Conservation (phyloP, 2,888 invertebrate genomes). For the Platynereis dumerilii region DNA sequence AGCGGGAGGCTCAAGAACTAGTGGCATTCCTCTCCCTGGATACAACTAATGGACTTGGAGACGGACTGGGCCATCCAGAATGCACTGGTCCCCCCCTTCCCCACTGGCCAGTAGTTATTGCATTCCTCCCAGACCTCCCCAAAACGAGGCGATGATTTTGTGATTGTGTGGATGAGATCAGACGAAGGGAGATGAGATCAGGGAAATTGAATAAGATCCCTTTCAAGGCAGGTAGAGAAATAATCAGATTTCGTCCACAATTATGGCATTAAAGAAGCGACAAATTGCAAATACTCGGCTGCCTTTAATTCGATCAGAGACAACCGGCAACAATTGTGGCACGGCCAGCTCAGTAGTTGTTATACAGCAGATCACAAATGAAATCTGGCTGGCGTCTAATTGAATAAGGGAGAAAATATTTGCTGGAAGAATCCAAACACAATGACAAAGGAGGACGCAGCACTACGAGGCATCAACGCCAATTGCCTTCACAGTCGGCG, state of each 20-base stretch:
- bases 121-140: conserved; percentile 1
- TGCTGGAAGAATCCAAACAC: conserved; percentile 19
- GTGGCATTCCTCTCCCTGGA: no score
- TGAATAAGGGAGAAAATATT: conserved; percentile 19
- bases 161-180: not conserved
- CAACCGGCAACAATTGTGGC: conserved; percentile 19
- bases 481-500: no score
- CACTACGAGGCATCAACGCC: no score
- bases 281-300: conserved; percentile 26
- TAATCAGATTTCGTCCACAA: conserved; percentile 20
- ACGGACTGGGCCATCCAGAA: no score
- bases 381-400: conserved; percentile 13
- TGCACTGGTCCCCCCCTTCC: not conserved
- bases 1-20: no score
- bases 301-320: conserved; percentile 25
- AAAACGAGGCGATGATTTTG: not conserved
- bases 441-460: conserved; percentile 1
- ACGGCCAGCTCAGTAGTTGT: conserved; percentile 21
- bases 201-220: conserved; percentile 1
- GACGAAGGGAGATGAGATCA: not conserved
- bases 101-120: not conserved
- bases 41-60: no score
- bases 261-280: conserved; percentile 20
- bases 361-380: conserved; percentile 19
- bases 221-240: conserved; percentile 9